Percentiles rank a stretch among this genome's conserved stretches.
These are phyloP conservation scores for Uromys caudimaculatus DNA, from an alignment of 2,797 vertebrate species.

Conservation along the genomic window DNA sequence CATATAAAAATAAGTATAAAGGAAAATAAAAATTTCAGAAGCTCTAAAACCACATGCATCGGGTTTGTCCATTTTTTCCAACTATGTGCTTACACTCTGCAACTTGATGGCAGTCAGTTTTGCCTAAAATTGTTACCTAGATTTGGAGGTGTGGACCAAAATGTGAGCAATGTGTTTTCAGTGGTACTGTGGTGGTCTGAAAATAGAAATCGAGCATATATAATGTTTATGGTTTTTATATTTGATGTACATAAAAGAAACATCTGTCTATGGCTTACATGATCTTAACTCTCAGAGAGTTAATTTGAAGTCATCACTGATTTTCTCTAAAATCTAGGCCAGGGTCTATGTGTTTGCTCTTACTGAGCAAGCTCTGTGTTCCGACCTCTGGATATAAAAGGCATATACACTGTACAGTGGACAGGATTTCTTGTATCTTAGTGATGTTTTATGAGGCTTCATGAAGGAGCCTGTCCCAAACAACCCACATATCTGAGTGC, in stretches of 20 bases:
- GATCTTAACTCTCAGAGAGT: neutral
- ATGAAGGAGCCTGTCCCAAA: neutral
- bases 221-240: neutral
- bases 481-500: neutral
- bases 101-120: neutral
- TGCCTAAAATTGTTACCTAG: neutral
- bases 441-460: neutral
- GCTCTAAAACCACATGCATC: neutral
- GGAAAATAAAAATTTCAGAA: neutral
- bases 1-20: neutral
- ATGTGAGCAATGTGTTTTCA: neutral
- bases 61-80: neutral
- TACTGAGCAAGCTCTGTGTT: neutral
- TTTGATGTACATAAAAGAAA: neutral
- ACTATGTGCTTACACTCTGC: neutral
- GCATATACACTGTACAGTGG: neutral
- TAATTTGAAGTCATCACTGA: neutral
- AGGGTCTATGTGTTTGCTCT: neutral
- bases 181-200: neutral
- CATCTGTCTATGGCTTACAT: neutral
- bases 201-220: neutral
- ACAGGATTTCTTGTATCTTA: slow-evolving; percentile 14
- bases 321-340: slow-evolving; percentile 24
- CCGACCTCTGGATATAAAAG: neutral
- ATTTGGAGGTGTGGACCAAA: neutral